These are phyloP conservation scores for Sitobion miscanthi DNA, from an alignment of 1,140 invertebrate genomes.

Conservation along the genomic window DNA sequence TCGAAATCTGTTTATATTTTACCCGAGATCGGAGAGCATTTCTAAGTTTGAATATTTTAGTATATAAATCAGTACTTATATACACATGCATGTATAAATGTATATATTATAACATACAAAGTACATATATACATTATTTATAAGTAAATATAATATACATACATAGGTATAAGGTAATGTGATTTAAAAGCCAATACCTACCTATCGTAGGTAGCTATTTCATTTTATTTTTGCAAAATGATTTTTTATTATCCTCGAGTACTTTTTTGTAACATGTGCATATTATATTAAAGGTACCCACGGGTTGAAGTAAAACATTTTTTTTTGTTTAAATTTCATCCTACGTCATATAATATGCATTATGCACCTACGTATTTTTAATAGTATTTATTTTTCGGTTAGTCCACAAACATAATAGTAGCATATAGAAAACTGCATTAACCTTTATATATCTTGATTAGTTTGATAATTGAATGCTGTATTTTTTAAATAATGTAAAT, in stretches of 20 bases:
- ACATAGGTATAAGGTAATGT: neutral
- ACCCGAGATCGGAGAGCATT: neutral
- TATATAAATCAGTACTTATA: constrained; percentile 17
- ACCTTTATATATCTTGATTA: neutral
- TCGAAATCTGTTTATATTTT: neutral
- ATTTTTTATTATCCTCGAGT: neutral
- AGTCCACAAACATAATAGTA: neutral
- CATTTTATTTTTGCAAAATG: neutral
- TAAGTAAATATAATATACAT: neutral
- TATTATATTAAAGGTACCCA: neutral
- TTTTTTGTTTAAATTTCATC: neutral
- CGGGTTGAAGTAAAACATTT: neutral
- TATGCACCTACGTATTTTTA: neutral
- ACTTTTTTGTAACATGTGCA: neutral
- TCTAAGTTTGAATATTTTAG: neutral
- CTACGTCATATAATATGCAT: no score
- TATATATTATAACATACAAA: neutral
- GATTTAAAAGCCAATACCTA: neutral
- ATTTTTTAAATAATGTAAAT: neutral
- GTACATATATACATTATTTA: neutral
- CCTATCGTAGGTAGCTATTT: neutral
- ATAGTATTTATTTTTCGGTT: neutral
- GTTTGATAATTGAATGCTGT: neutral
- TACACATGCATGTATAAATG: neutral
- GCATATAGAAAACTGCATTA: neutral